phyloP scores from a whole-genome alignment of 2,113 vertebrate genomes.

The Apodemus sylvaticus region DNA sequence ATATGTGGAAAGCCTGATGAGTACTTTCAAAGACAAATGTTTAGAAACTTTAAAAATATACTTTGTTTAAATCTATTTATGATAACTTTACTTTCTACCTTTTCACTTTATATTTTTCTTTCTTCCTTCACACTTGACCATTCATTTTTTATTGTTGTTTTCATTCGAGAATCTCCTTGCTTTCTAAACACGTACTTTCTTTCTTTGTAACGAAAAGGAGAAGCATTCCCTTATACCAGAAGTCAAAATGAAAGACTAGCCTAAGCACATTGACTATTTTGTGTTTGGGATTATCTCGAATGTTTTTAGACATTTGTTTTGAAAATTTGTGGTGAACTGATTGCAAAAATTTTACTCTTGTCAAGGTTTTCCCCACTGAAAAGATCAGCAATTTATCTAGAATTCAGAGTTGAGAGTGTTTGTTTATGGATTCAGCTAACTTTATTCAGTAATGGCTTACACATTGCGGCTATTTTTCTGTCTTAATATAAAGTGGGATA shows the following conservation, averaged over 20 bases:
- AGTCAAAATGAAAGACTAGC: conserved; percentile 4
- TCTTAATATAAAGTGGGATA: background rate
- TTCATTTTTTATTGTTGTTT: background rate
- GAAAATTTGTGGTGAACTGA: background rate
- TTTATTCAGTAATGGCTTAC: background rate
- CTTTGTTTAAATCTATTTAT: background rate
- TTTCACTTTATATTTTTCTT: background rate
- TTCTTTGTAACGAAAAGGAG: background rate
- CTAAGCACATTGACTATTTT: background rate
- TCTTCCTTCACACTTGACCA: background rate
- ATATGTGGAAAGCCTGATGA: background rate
- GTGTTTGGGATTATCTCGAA: background rate
- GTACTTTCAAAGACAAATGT: conserved; percentile 5
- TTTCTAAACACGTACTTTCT: background rate
- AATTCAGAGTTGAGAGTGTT: background rate
- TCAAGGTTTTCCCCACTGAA: background rate
- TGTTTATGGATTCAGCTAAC: conserved; percentile 29
- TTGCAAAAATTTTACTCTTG: background rate
- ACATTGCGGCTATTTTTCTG: background rate
- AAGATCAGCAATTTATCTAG: background rate
- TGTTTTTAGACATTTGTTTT: conserved; percentile 36
- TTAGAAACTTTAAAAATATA: background rate
- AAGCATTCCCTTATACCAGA: background rate
- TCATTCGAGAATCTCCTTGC: background rate
- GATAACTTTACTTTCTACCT: background rate